Evolutionary conservation across 1,140 invertebrate species (phyloP).

Genomic region (Copidosoma floridanum): DNA sequence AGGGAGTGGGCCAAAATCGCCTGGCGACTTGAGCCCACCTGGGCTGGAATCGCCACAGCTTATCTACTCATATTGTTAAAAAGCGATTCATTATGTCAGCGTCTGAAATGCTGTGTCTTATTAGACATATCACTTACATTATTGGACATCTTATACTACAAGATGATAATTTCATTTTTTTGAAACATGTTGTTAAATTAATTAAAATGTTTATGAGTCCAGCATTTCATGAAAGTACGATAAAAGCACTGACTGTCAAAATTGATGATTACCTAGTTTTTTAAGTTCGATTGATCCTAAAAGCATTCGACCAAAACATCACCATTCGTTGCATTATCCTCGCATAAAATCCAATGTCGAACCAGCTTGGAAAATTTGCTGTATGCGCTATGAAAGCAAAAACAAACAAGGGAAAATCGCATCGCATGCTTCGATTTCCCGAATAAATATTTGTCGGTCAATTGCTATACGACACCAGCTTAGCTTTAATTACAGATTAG

Average conservation of each 20-base stretch:
- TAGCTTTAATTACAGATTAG: conserved; percentile 23
- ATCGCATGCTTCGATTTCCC: conserved; percentile 12
- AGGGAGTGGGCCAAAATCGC: too few species aligned
- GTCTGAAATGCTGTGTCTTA: too few species aligned
- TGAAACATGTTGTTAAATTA: conserved; percentile 10
- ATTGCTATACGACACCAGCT: conserved; percentile 22
- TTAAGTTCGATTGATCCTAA: conserved; percentile 1
- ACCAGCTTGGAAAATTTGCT: conserved; percentile 19
- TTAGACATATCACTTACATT: background rate
- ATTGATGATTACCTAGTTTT: too few species aligned
- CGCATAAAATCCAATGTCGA: conserved; percentile 17
- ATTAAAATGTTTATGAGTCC: background rate
- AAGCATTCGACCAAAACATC: conserved; percentile 19
- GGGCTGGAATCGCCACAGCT: too few species aligned
- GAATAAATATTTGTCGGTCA: conserved; percentile 12
- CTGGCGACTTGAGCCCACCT: too few species aligned
- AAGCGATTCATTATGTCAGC: too few species aligned
- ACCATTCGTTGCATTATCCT: conserved; percentile 21
- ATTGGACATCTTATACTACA: background rate
- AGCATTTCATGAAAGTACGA: background rate
- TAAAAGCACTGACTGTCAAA: background rate
- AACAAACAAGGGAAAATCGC: too few species aligned
- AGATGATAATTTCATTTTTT: conserved; percentile 9
- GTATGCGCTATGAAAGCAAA: too few species aligned
- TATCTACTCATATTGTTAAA: conserved; percentile 9